phyloP scores from a whole-genome alignment of 1,140 invertebrate species.

The Gryllus bimaculatus region DNA sequence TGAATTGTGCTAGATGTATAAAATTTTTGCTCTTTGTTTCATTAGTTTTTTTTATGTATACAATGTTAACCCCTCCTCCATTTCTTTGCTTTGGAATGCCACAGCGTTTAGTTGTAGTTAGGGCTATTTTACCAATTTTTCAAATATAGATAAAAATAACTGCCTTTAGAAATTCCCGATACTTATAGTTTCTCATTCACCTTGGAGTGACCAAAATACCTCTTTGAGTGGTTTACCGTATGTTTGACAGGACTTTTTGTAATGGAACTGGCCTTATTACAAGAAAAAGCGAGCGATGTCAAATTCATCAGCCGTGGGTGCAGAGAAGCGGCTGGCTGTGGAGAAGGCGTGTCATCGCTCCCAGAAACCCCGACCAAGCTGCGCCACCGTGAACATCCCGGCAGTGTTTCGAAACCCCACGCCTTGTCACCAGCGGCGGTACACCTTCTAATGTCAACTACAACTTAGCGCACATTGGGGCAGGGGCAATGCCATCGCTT shows the following conservation, averaged over 20 bases:
- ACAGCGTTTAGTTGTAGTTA: too few species aligned
- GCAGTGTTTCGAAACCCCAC: conserved; percentile 10
- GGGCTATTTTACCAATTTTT: too few species aligned
- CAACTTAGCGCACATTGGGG: conserved; percentile 50
- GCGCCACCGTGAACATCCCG: conserved; percentile 10
- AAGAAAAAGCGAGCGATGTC: conserved; percentile 17
- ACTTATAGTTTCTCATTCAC: too few species aligned
- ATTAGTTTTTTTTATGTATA: too few species aligned
- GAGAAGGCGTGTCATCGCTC: conserved; percentile 11
- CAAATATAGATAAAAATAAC: too few species aligned
- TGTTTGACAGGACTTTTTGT: neutral
- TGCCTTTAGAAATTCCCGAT: too few species aligned
- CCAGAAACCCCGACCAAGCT: conserved; percentile 12
- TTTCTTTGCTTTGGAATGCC: too few species aligned
- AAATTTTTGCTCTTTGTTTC: too few species aligned
- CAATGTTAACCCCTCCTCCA: too few species aligned
- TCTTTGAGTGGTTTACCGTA: neutral
- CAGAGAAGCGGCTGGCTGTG: conserved; percentile 17
- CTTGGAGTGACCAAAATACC: too few species aligned
- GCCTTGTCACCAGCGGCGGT: conserved; percentile 22
- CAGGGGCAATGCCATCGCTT: conserved; percentile 78
- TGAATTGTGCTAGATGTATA: too few species aligned
- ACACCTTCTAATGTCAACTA: conserved; percentile 34
- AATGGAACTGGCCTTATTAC: neutral
- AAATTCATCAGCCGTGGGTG: neutral